A percentile compares a stretch with the other conserved stretches of the same genome.
phyloP scores from a whole-genome alignment of 2,113 vertebrate genomes.

The Pristiophorus japonicus region DNA sequence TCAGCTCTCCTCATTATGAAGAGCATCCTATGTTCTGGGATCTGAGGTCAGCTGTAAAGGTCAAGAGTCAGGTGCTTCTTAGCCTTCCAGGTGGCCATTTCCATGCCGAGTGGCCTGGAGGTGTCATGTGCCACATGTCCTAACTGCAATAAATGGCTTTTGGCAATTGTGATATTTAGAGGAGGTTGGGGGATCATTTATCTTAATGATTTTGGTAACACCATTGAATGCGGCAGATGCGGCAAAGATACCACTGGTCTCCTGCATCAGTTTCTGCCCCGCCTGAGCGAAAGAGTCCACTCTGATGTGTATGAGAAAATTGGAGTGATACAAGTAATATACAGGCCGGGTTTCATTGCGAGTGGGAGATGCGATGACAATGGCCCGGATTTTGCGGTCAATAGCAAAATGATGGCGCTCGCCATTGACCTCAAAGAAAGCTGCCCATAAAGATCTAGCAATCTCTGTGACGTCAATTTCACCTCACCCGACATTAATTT shows the following conservation, averaged over 20 bases:
- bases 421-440: no score
- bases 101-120: background rate
- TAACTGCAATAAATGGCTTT: background rate
- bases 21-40: background rate
- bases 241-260: background rate
- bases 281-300: background rate
- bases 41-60: background rate
- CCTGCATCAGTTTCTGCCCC: background rate
- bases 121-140: background rate
- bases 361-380: background rate
- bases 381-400: no score
- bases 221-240: background rate
- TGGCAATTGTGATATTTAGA: background rate
- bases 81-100: background rate
- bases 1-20: no score
- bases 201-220: background rate
- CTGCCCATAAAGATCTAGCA: no score
- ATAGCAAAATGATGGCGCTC: no score
- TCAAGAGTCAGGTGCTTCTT: background rate
- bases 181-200: no score
- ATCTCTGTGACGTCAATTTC: no score
- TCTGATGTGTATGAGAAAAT: background rate
- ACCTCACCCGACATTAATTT: no score
- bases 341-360: background rate
- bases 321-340: background rate